Evolutionary conservation across 2,113 vertebrate species (phyloP).

Genomic region (Nematolebias whitei): DNA sequence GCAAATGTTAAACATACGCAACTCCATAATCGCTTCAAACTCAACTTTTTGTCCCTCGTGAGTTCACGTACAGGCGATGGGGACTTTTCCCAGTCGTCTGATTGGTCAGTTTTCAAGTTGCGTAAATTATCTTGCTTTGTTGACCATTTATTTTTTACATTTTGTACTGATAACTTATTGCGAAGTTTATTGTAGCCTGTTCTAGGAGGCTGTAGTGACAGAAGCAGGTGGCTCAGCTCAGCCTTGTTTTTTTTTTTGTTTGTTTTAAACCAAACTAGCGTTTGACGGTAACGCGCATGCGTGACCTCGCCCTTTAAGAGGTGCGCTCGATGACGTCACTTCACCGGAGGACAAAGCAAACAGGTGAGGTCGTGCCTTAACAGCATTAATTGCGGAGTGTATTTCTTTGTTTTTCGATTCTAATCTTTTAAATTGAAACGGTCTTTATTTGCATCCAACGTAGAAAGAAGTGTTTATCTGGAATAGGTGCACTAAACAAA

Average conservation of each 20-base stretch:
- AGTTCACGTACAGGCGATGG: background rate
- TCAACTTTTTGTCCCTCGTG: background rate
- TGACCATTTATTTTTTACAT: too few species aligned
- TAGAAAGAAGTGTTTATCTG: background rate
- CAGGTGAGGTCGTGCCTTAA: conserved; percentile 22
- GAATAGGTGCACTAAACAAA: background rate
- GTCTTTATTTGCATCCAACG: too few species aligned
- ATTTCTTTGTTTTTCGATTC: background rate
- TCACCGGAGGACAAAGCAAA: background rate
- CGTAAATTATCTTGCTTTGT: too few species aligned
- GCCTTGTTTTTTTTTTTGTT: too few species aligned
- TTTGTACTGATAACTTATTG: too few species aligned
- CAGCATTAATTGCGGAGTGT: background rate
- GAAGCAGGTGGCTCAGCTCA: background rate
- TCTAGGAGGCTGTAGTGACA: too few species aligned
- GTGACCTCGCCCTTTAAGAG: conserved; percentile 35
- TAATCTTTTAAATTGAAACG: too few species aligned
- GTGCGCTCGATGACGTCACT: conserved; percentile 22
- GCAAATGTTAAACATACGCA: background rate
- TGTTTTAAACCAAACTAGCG: background rate
- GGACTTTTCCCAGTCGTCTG: background rate
- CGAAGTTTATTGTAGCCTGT: background rate
- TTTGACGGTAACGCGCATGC: conserved; percentile 23
- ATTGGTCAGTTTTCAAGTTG: too few species aligned
- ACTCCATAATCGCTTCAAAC: too few species aligned